Evolutionary conservation across 2,113 vertebrate species (phyloP), one percentile per base, ranked within the genome.

Genomic region (Nothobranchius furzeri): DNA sequence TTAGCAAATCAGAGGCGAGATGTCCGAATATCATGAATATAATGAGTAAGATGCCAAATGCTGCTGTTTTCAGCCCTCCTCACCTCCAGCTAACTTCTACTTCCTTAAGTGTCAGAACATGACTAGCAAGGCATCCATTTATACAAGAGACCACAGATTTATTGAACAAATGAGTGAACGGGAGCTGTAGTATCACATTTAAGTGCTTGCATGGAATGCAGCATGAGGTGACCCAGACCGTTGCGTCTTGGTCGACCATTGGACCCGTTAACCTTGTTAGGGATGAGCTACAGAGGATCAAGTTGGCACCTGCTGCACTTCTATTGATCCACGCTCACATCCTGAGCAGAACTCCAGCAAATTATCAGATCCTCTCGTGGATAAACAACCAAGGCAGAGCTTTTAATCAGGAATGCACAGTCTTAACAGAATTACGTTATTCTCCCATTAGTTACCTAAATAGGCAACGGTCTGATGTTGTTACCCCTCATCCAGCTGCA

Each of bases 261-360:
- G 25, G 61, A 62, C 57, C 69, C 17, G 55, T 73, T 85, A 79
- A 86, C 85, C 69, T 63, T 53, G 73, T 78, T 81, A 73, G 45
- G 42, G 61, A 49, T 40, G 59, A 9, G 36, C 51, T 70, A 67
- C 45, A 52, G 75, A 70, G 61, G 53, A 73, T 59, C 53, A 45
- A 53, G 15, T 71, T 68, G 85, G 71, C 78, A 76, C 71, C 76
- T 73, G 70, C 64, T 56, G 68, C 59, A 65, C 84, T 77, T 48
- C n/a, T 86, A 90, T 90, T 70, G 90, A 92, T 90, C 83, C 64
- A 15, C 20, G 76, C 82, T 85, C 70, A 80, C 86, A 83, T 89
- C 73, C 87, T 80, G 78, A 84, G 83, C 71, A 78, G 83, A 90
- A 87, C 78, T 88, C 67, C 78, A 75, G 89, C 85, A 88, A 92